Evolutionary conservation across 2,888 invertebrate species (phyloP), one percentile per base, ranked within the genome.

Genomic region (Leucozona laternaria): DNA sequence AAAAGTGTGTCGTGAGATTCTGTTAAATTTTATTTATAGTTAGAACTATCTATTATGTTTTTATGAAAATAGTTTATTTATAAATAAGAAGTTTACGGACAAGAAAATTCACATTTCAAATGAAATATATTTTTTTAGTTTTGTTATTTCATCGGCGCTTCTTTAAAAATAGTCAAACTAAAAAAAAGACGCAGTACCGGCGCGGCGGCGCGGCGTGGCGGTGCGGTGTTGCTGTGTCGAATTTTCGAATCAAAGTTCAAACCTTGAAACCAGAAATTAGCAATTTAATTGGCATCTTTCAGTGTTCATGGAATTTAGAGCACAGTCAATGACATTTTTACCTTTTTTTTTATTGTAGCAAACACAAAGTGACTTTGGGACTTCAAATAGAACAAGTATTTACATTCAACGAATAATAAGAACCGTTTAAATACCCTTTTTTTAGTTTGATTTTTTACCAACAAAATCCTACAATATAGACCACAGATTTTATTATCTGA

Each of bases 241-340:
- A 50, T 25, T 6, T 13, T 10, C 6, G n/a, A 62, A 62, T 28
- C 40, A 28, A 43, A 43, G 40, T 15, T 43, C 15, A 62, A 43
- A 62, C 62, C 62, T 62, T 62, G 62, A 62, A 40, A 62, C 15
- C 22, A 43, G 25, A 25, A 62, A 40, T 60, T n/a, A 43, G 62
- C 15, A 62, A 62, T 22, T 58, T 11, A 37, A 6, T 37, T 58
- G 58, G 58, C 58, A 37, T 43, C 62, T 25, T 62, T 25, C 11
- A 28, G 20, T 58, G 20, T 20, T 34, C 0, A 20, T 20, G 11
- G 62, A 62, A 62, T 62, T 62, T 43, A 43, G 40, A 62, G 25
- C 62, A 43, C 11, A 43, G 25, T 17, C 62, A 62, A 43, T 62
- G 25, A 25, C 22, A 43, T 2, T n/a, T 11, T 22, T 2, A 13